phyloP scores from a whole-genome alignment of 2,888 invertebrate species.

The Epicampocera succincta region DNA sequence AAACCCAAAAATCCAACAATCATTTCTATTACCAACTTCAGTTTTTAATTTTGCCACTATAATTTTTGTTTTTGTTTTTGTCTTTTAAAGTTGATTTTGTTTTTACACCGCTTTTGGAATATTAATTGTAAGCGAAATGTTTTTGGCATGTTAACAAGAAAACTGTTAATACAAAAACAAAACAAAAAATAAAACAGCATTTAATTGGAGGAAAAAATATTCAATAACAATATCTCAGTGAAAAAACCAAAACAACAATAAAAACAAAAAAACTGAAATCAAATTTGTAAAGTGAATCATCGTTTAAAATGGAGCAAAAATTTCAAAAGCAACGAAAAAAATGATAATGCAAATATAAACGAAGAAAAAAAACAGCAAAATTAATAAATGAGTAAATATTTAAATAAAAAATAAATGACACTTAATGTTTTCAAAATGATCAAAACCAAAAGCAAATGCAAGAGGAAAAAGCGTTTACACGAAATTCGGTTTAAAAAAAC shows the following conservation, averaged over 20 bases:
- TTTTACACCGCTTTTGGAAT: slow-evolving; percentile 64
- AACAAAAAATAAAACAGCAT: slow-evolving; percentile 49
- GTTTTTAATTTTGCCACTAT: no score
- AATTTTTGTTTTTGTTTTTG: no score
- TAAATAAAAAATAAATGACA: slow-evolving; percentile 47
- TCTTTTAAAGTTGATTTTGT: slow-evolving; percentile 35
- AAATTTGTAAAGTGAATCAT: slow-evolving; percentile 64
- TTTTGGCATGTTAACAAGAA: slow-evolving; percentile 70
- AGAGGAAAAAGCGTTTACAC: background rate
- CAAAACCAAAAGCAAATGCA: background rate
- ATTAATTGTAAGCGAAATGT: slow-evolving; percentile 69
- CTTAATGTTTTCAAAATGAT: slow-evolving; percentile 14
- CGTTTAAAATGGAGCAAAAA: slow-evolving; percentile 62
- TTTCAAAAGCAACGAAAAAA: slow-evolving; percentile 39
- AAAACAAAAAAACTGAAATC: slow-evolving; percentile 21
- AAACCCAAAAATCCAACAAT: no score
- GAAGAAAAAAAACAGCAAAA: slow-evolving; percentile 31
- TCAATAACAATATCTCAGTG: slow-evolving; percentile 21
- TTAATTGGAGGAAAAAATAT: slow-evolving; percentile 45
- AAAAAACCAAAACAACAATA: slow-evolving; percentile 42
- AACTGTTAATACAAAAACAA: slow-evolving; percentile 64
- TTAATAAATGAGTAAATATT: slow-evolving; percentile 44
- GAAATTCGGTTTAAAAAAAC: no score
- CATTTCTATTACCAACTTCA: no score
- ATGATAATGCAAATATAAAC: slow-evolving; percentile 36